Conservation (phyloP, 1,140 invertebrate genomes). For the Drosophila navojoa region DNA sequence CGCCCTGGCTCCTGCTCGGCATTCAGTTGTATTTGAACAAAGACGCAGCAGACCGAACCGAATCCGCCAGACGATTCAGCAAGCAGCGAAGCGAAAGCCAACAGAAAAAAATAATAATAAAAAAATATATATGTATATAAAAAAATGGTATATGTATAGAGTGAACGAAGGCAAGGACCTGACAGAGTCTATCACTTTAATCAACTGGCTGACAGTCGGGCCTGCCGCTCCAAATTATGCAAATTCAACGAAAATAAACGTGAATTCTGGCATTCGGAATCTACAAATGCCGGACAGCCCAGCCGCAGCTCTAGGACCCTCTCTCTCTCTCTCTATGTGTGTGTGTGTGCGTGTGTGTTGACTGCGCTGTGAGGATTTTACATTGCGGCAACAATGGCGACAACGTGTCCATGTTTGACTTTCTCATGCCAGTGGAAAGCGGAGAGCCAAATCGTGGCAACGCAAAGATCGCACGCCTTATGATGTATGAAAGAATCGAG, state of each 20-base stretch:
- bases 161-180: conserved; percentile 21
- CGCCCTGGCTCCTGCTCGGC: background rate
- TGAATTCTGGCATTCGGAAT: conserved; percentile 67
- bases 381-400: conserved; percentile 45
- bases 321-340: too few relatives aligned
- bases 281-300: conserved; percentile 52
- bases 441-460: conserved; percentile 61
- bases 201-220: conserved; percentile 58
- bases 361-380: conserved; percentile 38
- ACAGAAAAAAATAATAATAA: conserved; percentile 1
- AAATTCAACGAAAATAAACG: conserved; percentile 79
- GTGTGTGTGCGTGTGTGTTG: conserved; percentile 17
- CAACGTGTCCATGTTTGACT: conserved; percentile 69
- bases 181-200: conserved; percentile 75
- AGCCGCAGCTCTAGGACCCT: background rate
- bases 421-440: conserved; percentile 40
- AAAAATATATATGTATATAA: background rate
- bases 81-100: conserved; percentile 27
- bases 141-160: conserved; percentile 15
- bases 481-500: background rate
- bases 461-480: conserved; percentile 66
- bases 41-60: conserved; percentile 61
- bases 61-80: conserved; percentile 46
- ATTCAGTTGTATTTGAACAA: conserved; percentile 55
- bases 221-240: conserved; percentile 68